Evolutionary conservation across 2,113 vertebrate species (phyloP).

Genomic region (Prunella fulvescens): DNA sequence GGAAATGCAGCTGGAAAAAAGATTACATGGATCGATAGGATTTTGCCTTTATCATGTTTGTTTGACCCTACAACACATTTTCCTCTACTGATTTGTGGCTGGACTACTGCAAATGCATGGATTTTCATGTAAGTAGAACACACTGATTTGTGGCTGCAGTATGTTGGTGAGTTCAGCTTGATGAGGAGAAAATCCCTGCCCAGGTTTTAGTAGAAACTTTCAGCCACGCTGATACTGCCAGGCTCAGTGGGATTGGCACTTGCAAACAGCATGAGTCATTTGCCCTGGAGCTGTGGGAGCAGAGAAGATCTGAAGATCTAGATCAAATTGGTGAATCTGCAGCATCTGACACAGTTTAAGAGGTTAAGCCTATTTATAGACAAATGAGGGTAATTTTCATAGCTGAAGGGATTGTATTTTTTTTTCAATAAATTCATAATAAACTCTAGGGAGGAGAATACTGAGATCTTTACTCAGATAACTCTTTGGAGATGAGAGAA

Average conservation of each 20-base stretch:
- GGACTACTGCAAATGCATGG: background rate
- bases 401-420: background rate
- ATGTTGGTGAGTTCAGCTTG: background rate
- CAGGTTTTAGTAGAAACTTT: background rate
- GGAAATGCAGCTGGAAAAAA: background rate
- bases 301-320: constrained; percentile 17
- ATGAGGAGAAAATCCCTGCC: background rate
- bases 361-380: constrained; percentile 57
- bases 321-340: constrained; percentile 37
- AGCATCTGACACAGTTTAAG: constrained; percentile 52
- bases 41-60: background rate
- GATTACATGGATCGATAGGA: background rate
- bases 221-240: background rate
- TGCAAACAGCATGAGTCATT: background rate
- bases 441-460: background rate
- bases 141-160: background rate
- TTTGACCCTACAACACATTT: background rate
- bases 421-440: background rate
- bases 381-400: constrained; percentile 49
- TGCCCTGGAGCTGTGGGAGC: constrained; percentile 9
- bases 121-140: background rate
- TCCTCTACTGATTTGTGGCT: background rate
- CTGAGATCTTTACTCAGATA: background rate
- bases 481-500: background rate
- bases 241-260: background rate